A percentile compares a stretch with the other conserved stretches of the same genome.
Conservation (phyloP, 2,113 vertebrate species). For the Paracanthobrama guichenoti region DNA sequence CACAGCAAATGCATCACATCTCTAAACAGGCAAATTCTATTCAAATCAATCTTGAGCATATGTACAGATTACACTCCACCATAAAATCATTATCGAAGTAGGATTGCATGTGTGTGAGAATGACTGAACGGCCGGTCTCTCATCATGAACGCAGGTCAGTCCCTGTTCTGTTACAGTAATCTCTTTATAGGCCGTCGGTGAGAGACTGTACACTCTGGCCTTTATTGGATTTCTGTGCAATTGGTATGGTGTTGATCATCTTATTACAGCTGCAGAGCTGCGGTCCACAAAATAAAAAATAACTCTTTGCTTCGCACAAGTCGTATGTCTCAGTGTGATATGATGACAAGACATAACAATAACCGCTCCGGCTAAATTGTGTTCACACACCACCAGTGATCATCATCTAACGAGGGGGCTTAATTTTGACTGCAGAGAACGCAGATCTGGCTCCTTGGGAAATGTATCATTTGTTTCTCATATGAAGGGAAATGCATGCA, state of each 20-base stretch:
- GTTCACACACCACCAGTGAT: slow-evolving; percentile 63
- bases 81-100: too few species aligned
- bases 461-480: slow-evolving; percentile 66
- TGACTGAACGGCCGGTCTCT: slow-evolving; percentile 8
- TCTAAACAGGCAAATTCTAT: background rate
- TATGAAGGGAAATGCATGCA: slow-evolving; percentile 9
- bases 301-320: slow-evolving; percentile 68
- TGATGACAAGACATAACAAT: slow-evolving; percentile 59
- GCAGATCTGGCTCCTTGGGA: slow-evolving; percentile 58
- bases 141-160: slow-evolving; percentile 60
- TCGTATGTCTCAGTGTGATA: slow-evolving; percentile 69
- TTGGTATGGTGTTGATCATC: slow-evolving; percentile 61
- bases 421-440: slow-evolving; percentile 68
- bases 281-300: slow-evolving; percentile 74
- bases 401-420: slow-evolving; percentile 59
- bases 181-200: slow-evolving; percentile 73
- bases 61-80: background rate
- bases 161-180: slow-evolving; percentile 69
- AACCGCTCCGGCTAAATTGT: slow-evolving; percentile 66
- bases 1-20: too few species aligned
- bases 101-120: background rate
- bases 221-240: slow-evolving; percentile 71
- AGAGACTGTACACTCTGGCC: slow-evolving; percentile 62
- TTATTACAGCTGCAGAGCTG: too few species aligned
- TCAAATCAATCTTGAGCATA: background rate